Evolutionary conservation across 2,888 invertebrate genomes (phyloP), one percentile per base, ranked within the genome.

Genomic region (Thereva nobilitata): DNA sequence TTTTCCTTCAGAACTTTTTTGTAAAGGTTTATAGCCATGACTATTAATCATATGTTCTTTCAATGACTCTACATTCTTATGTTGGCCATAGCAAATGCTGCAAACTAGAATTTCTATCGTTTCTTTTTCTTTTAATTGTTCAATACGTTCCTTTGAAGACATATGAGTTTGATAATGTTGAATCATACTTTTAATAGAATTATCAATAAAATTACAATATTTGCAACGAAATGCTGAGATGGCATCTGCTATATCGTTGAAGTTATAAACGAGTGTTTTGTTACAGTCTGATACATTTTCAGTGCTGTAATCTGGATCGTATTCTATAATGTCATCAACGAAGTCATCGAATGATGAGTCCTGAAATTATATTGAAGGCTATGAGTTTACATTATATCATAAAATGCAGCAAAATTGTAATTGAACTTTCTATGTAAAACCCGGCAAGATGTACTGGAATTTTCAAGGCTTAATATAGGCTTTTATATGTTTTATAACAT

Each of bases 1-100:
- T 63, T 69, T 61, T 41, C 71, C 61, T 38, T 52, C 67, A 41
- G 56, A 44, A 64, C 66, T 44, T 38, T 38, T 67, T 68, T n/a
- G 68, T 70, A 56, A 68, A 23, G 23, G 23, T 23, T 23, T 70
- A 68, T 71, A 74, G 67, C 74, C 75, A 61, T 81, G 81, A 61
- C 74, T 78, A 66, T 73, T 75, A 9, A 79, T 77, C 75, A 80
- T 76, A 63, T 81, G 80, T 0, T 76, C 75, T 2, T 77, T 76
- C 9, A 81, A 70, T 66, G 76, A 76, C 64, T 79, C 77, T 10
- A 71, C 52, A 5, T 76, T 70, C 10, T 73, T 72, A 68, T 76
- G 75, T 55, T 75, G 73, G 0, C 38, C 59, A 55, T 75, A 71
- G 38, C 77, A 79, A 41, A 76, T 38, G 49, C 76, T 74, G 56